Conservation (phyloP, 1,140 invertebrate genomes). For the Lerema accius region DNA sequence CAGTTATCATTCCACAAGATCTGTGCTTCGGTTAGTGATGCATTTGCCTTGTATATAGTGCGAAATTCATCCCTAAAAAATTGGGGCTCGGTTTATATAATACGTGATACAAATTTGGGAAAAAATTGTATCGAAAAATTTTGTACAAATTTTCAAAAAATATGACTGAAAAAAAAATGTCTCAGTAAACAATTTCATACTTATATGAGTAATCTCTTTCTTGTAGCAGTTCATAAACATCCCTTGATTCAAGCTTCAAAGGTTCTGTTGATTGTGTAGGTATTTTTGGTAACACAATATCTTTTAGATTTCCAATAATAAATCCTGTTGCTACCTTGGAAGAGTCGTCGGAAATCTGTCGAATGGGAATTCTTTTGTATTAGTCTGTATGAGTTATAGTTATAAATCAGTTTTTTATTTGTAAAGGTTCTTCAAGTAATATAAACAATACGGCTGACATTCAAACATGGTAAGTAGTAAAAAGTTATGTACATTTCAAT, state of each 20-base stretch:
- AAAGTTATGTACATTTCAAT: too few species aligned
- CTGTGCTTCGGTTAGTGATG: slow-evolving; percentile 34
- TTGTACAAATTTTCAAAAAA: too few species aligned
- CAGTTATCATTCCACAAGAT: slow-evolving; percentile 48
- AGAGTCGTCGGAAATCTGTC: slow-evolving; percentile 32
- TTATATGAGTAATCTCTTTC: slow-evolving; percentile 41
- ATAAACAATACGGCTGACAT: too few species aligned
- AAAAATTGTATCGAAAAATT: too few species aligned
- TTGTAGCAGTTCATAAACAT: slow-evolving; percentile 39
- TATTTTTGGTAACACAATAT: slow-evolving; percentile 2
- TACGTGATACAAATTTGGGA: too few species aligned
- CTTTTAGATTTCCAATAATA: slow-evolving; percentile 12
- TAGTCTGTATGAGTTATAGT: not conserved
- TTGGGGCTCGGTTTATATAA: too few species aligned
- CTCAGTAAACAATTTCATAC: slow-evolving; percentile 23
- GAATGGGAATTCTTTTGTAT: too few species aligned
- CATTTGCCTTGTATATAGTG: slow-evolving; percentile 37
- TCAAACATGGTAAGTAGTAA: too few species aligned
- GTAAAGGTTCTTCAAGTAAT: too few species aligned
- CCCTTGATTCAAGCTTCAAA: slow-evolving; percentile 23
- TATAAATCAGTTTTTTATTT: too few species aligned
- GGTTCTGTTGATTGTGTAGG: not conserved
- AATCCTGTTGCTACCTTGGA: slow-evolving; percentile 38
- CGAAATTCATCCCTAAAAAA: slow-evolving; percentile 46
- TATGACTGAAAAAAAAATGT: too few species aligned